Evolutionary conservation across 2,797 vertebrate species (phyloP), one percentile per base, ranked within the genome.

Genomic region (Eospalax fontanierii): DNA sequence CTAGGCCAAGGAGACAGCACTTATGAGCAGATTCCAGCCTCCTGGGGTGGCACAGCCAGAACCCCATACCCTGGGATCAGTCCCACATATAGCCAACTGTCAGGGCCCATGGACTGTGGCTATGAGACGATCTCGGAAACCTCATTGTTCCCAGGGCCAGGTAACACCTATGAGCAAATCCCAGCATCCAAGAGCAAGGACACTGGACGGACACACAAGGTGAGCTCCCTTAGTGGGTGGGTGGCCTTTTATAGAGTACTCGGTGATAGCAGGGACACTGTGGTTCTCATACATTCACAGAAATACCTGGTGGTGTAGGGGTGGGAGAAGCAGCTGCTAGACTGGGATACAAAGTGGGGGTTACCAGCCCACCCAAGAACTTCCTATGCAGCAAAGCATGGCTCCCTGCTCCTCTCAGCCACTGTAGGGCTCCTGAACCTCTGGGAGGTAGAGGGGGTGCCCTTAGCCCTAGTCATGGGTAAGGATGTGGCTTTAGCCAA

Each of bases 131-230:
- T 98, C 50, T 91, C 97, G 0, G 96, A 74, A 82, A 87, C 4
- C 66, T 86, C 33, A 0, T 54, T 8, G 33, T 43, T 57, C 46
- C 93, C 71, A 0, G 68, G 90, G 93, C 95, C 95, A 46, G 43
- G 96, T 3, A 94, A 97, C 74, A 86, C 87, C 30, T 97, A 97
- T 1, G 95, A 98, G 68, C 94, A 96, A 15, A 93, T 97, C 14
- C 68, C 95, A 54, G 94, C 78, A 19, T 61, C 76, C 40, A 87
- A 87, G 38, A 84, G 63, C 75, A 97, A 93, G 78, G 88, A 95
- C 43, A 43, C 85, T 1, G 90, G 95, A 65, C 3, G n/a, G 74
- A 79, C 57, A 12, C 85, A 97, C 54, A 99, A 99, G 99, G 99
- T 99, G 50, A 66, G 96, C 92, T 96, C 96, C 22, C 0, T 0